Base-by-base conservation (phyloP, 2,888 invertebrate species). In the Mayetiola destructor region DNA sequence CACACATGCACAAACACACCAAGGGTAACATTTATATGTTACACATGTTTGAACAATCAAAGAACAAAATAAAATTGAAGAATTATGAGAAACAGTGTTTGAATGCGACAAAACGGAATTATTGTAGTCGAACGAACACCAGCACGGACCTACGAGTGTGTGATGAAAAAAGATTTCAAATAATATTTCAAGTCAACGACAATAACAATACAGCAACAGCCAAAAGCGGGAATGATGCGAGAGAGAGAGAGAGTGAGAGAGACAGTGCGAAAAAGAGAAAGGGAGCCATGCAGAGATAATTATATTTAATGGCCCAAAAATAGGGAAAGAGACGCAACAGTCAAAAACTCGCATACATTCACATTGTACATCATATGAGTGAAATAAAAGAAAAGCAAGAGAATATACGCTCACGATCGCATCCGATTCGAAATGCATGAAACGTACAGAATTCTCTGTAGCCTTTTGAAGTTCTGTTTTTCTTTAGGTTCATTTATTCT, bases 231-330 rank as follows among this genome's bases (percentile, higher is more conserved):
- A n/a, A n/a, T n/a, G n/a, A n/a, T n/a, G n/a, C n/a, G n/a, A n/a
- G n/a, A 42, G 18, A 42, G 23, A 23, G 12, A 42, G 42, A 14
- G 40, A 42, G 42, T 23, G 23, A 23, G 23, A 42, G 42, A 42
- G 42, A 42, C 23, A n/a, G n/a, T 23, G 18, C 21, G 23, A 23
- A 12, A 42, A 23, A 14, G 40, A 42, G 42, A 42, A 42, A 23
- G 23, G 23, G 42, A 42, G 42, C 21, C 23, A 42, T n/a, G 23
- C 42, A 42, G 42, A 42, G 42, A 42, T 42, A 42, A 42, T 42
- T 42, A 23, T 42, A 42, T 42, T 42, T 42, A 42, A 42, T 42
- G 23, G 23, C 42, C 23, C 42, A 42, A 42, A 23, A 6, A 23
- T 21, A 40, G 6, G 18, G 40, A 6, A 40, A 36, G n/a, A n/a